Base-by-base conservation (phyloP, 1,140 invertebrate species). In the Drosophila nigromelanica region DNA sequence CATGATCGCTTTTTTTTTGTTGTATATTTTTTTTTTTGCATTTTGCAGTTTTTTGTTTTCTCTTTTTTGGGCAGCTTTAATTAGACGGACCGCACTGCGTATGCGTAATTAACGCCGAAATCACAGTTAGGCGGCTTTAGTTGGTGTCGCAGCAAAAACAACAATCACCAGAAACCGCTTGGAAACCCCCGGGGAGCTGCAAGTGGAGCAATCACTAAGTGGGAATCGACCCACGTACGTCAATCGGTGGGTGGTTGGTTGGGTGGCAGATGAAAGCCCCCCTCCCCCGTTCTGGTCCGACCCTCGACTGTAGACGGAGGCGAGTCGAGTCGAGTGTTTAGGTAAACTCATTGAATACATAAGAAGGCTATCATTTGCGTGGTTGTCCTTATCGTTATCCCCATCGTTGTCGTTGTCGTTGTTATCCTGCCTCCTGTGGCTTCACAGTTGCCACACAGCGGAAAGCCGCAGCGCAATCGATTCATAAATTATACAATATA, bases 401-500 rank as follows among this genome's bases (percentile, higher is more conserved):
- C n/a, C n/a, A n/a, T n/a, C n/a, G n/a, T 47, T 4, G 27, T 27
- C 27, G 27, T 6, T 27, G 5, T 27, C 27, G 8, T 35, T 33
- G 30, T 33, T 48, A 54, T 39, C 37, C 8, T 54, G 35, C n/a
- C 55, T 21, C 10, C 4, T 45, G 50, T n/a, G 37, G 8, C 47
- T 33, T 43, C 11, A 3, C 35, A 14, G 64, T 40, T 4, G 45
- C 45, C 21, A 24, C 21, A 24, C 18, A 47, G 24, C 68, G 37
- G 40, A 59, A 42, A 56, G 51, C 48, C 33, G 50, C 37, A 63
- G 21, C 48, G 39, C 58, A 79, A 83, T 83, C 76, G 76, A 78
- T 87, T 86, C 81, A 85, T 86, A 85, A 85, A 80, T 85, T 80
- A 85, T 80, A 74, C 62, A 86, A 77, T 66, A 74, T 61, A 52